These are phyloP conservation scores for Apodemia mormo DNA, from an alignment of 2,888 invertebrate genomes.

Conservation along the genomic window DNA sequence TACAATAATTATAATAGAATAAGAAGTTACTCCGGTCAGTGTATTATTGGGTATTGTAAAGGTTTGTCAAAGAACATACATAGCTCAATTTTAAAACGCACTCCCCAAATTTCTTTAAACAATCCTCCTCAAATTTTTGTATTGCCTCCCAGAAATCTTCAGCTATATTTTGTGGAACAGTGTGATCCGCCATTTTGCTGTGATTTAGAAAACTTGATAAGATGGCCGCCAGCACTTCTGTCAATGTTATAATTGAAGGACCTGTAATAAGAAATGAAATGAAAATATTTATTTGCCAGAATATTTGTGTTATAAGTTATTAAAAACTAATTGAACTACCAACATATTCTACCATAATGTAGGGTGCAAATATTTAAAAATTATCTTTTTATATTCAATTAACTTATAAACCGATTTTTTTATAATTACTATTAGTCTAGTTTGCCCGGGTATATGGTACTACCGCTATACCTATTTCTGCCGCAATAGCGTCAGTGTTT, in stretches of 20 bases:
- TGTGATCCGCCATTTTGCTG: constrained; percentile 75
- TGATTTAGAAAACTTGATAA: constrained; percentile 60
- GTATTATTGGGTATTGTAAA: not conserved
- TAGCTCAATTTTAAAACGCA: constrained; percentile 56
- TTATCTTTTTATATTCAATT: too few relatives aligned
- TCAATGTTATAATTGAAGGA: constrained; percentile 61
- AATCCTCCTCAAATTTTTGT: constrained; percentile 56
- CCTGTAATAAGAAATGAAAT: constrained; percentile 48
- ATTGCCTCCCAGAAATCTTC: constrained; percentile 65
- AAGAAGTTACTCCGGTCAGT: too few relatives aligned
- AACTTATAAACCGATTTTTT: too few relatives aligned
- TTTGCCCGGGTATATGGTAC: too few relatives aligned
- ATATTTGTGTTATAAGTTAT: too few relatives aligned
- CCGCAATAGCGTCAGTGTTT: too few relatives aligned
- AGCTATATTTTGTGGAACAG: constrained; percentile 62
- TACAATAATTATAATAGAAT: too few relatives aligned
- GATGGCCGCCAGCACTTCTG: constrained; percentile 65
- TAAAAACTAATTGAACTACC: too few relatives aligned
- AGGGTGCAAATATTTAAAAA: too few relatives aligned
- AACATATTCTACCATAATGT: too few relatives aligned
- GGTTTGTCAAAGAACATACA: constrained; percentile 51
- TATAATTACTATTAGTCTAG: too few relatives aligned
- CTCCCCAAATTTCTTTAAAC: constrained; percentile 59
- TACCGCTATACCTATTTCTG: too few relatives aligned
- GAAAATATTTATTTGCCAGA: not conserved